Evolutionary conservation across 1,140 invertebrate species (phyloP), one percentile per base, ranked within the genome.

Genomic region (Matsumurasca onukii): DNA sequence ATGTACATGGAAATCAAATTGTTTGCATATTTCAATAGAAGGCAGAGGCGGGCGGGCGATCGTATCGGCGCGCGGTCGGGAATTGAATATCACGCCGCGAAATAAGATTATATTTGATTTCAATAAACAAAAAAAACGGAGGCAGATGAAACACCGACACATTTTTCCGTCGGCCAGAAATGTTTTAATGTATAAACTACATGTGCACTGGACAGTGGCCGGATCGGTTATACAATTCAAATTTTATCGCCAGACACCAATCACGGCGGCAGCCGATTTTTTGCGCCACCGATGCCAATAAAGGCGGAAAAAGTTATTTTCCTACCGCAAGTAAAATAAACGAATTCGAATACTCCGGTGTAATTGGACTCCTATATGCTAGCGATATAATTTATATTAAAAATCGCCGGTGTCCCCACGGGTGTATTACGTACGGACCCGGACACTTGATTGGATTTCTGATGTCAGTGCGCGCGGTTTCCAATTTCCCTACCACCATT

Each of bases 351-450:
- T 27, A 25, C n/a, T 24, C 63, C 5, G 22, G 9, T n/a, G 64
- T 66, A 66, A 66, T 66, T 66, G 64, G 64, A 66, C 48, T 63
- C 64, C 64, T 66, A 66, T 66, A 25, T 52, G 64, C 29, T 66
- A 52, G 30, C 64, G 49, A 66, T 66, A 66, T 66, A 66, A 66
- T 66, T 66, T 66, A 66, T 66, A 66, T 66, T 66, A 66, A 66
- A 66, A 66, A 66, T 29, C 20, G 30, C 45, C 31, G 13, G 45
- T 27, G 48, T 66, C 64, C 31, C 31, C 52, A n/a, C 12, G 15
- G 63, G 25, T 22, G 45, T 66, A 66, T 66, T 66, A 51, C 64
- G 27, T 45, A 25, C 52, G 30, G 31, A 1, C 30, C n/a, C 29
- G 2, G 25, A 27, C 64, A 49, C 48, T 66, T 66, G 64, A 66